Evolutionary conservation across 2,888 invertebrate species (phyloP), one percentile per base, ranked within the genome.

Genomic region (Volucella zonaria): DNA sequence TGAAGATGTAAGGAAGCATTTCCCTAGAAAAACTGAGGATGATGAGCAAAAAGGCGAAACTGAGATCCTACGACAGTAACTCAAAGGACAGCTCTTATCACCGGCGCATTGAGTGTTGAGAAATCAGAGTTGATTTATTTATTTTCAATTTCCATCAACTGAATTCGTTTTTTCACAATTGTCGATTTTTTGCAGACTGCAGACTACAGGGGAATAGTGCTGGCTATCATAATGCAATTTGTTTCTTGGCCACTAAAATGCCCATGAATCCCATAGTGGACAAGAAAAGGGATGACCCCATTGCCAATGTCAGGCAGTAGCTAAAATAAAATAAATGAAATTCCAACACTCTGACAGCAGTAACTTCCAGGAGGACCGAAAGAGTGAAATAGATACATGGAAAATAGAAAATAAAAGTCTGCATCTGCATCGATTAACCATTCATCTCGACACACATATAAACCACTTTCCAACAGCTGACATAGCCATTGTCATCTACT

Each of bases 381-480:
- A 58, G 40, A 49, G 12, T 23, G 1, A 49, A 58, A 23, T 4
- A 1, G 43, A 42, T 10, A 14, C 15, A 31, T 14, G 18, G 40
- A 56, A 56, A 54, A 54, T 54, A 31, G 2, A 14, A 12, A 31
- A 59, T 42, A 42, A 40, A 45, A 58, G 62, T 49, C 40, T 43
- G 66, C 31, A 54, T 71, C 59, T 68, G 58, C 78, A 64, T 79
- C 64, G 68, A 83, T 79, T 75, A 70, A 15, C 56, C 23, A 52
- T 78, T 52, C 14, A 18, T n/a, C 45, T 62, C 18, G 38, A 62
- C 62, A 47, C 54, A 10, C 62, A 52, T 40, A 47, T 11, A 42
- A 12, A 47, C 47, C n/a, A 59, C 43, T 78, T 68, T 51, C 62
- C 8, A 31, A 31, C 54, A 54, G 67, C 67, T 56, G 49, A 49